A percentile compares a stretch with the other conserved stretches of the same genome.
These are phyloP conservation scores for Nicator chloris DNA, from an alignment of 2,113 vertebrate species.

Conservation along the genomic window DNA sequence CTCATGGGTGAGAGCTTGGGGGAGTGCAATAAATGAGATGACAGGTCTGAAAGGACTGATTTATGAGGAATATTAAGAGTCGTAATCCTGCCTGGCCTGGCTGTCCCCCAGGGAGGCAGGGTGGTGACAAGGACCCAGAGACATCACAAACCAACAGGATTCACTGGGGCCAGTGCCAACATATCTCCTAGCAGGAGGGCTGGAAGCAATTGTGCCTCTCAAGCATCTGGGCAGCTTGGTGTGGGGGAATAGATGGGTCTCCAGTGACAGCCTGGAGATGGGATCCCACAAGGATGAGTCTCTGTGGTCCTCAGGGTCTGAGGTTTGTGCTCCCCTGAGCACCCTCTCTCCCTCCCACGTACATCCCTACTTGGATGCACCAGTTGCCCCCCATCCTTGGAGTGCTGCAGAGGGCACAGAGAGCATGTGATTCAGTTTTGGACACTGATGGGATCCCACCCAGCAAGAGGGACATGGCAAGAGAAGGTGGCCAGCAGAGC, in stretches of 20 bases:
- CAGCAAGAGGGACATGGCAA: neutral
- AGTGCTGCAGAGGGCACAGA: neutral
- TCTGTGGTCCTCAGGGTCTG: neutral
- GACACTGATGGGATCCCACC: neutral
- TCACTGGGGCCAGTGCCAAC: neutral
- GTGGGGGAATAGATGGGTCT: neutral
- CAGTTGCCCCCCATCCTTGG: neutral
- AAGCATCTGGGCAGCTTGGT: neutral
- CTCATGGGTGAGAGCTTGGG: neutral
- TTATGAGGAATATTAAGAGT: slow-evolving; percentile 44
- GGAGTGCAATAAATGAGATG: slow-evolving; percentile 32
- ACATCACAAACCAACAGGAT: neutral
- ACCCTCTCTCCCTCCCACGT: neutral
- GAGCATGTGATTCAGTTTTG: accelerated
- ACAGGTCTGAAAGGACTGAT: slow-evolving; percentile 38
- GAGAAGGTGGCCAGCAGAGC: neutral
- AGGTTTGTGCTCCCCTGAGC: neutral
- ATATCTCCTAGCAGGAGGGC: neutral
- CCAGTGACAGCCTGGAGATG: neutral
- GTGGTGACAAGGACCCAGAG: neutral
- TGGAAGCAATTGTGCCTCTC: neutral
- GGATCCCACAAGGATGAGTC: neutral
- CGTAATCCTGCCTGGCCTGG: neutral
- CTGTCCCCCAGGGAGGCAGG: neutral
- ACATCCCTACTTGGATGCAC: neutral